These are phyloP conservation scores for Beroe ovata DNA, from an alignment of 37 sponge, comb jelly and placozoan species.

Conservation along the genomic window DNA sequence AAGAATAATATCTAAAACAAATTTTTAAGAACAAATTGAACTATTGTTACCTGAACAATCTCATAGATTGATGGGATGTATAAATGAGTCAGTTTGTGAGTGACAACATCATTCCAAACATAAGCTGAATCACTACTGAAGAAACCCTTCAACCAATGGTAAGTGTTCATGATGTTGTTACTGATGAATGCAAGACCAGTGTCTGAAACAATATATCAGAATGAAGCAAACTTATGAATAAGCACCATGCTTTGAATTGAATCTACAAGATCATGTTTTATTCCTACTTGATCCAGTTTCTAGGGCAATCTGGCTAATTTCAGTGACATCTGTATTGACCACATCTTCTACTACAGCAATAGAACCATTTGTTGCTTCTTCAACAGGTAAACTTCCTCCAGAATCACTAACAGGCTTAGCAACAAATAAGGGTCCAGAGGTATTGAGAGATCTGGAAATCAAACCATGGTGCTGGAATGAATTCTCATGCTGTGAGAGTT, in stretches of 20 bases:
- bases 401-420: background rate
- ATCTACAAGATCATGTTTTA: too few relatives aligned
- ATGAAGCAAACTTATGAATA: too few relatives aligned
- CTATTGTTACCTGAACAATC: conserved; percentile 11
- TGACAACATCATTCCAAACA: conserved; percentile 33
- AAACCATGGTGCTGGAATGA: too few relatives aligned
- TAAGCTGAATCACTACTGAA: background rate
- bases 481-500: too few relatives aligned
- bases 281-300: background rate
- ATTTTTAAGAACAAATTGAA: too few relatives aligned
- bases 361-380: background rate
- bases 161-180: background rate
- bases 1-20: too few relatives aligned
- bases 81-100: conserved; percentile 3
- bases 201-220: too few relatives aligned
- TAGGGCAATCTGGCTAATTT: background rate
- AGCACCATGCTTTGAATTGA: too few relatives aligned
- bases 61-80: conserved; percentile 38
- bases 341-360: background rate
- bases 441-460: too few relatives aligned
- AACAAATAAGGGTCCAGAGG: too few relatives aligned
- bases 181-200: conserved; percentile 34
- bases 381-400: background rate
- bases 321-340: background rate
- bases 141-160: background rate